Percentiles rank a stretch among this genome's conserved stretches.
Evolutionary conservation across 2,888 invertebrate genomes (phyloP).

Genomic region (Drosophila testacea): DNA sequence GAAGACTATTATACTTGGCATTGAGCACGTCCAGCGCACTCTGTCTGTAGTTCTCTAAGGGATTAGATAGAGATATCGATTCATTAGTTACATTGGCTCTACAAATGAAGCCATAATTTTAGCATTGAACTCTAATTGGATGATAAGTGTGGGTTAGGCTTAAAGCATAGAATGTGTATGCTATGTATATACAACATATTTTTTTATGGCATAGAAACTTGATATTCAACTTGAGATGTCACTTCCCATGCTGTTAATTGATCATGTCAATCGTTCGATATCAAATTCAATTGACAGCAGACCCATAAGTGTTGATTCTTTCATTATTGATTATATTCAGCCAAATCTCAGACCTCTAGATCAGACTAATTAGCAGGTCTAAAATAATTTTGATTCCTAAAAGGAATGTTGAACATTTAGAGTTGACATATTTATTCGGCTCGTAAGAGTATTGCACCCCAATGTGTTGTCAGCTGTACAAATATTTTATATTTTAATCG

Average conservation of each 20-base stretch:
- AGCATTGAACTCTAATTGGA: conserved; percentile 55
- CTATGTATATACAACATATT: background rate
- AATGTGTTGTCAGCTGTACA: conserved; percentile 22
- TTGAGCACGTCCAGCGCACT: conserved; percentile 81
- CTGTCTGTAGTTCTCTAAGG: conserved; percentile 78
- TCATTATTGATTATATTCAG: conserved; percentile 3
- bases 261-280: conserved; percentile 22
- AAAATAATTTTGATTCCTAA: conserved; percentile 2
- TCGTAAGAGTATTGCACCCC: background rate
- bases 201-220: background rate
- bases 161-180: background rate
- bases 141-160: conserved; percentile 46
- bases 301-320: conserved; percentile 30
- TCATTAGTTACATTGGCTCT: conserved; percentile 9
- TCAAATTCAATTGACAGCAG: conserved; percentile 51
- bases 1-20: conserved; percentile 76
- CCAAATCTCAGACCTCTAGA: background rate
- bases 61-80: background rate
- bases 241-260: conserved; percentile 38
- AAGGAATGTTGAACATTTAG: conserved; percentile 2
- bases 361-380: conserved; percentile 40
- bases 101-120: conserved; percentile 47
- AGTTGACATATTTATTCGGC: conserved; percentile 1
- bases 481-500: conserved; percentile 20
- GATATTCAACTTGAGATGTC: conserved; percentile 7